These are phyloP conservation scores for Leptobrachium leishanense DNA, from an alignment of 2,113 vertebrate genomes.

Conservation along the genomic window DNA sequence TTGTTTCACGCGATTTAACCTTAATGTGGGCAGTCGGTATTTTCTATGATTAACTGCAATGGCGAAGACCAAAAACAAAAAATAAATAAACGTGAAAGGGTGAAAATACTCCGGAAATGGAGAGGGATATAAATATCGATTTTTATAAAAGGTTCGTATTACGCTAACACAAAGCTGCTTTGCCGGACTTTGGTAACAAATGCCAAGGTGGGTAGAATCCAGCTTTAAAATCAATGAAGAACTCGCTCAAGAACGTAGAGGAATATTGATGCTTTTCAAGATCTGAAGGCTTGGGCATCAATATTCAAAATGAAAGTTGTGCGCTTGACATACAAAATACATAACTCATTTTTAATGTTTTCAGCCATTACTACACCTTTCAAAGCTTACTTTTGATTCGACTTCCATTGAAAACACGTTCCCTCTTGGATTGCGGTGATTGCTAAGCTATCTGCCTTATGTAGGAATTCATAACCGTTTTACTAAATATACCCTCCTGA, in stretches of 20 bases:
- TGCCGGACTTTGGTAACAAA: not conserved
- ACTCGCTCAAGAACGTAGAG: not conserved
- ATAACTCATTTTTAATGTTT: not conserved
- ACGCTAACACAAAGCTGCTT: too few species aligned
- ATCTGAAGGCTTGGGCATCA: not conserved
- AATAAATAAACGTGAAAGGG: too few species aligned
- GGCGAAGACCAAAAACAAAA: too few species aligned
- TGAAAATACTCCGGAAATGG: too few species aligned
- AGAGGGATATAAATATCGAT: too few species aligned
- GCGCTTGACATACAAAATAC: constrained; percentile 9
- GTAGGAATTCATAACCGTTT: not conserved
- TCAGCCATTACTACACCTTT: constrained; percentile 1
- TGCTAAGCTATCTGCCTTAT: not conserved
- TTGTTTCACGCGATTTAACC: not conserved
- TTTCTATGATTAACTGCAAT: not conserved
- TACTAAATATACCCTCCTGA: not conserved
- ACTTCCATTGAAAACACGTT: constrained; percentile 11
- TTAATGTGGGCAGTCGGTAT: not conserved
- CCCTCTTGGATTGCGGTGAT: not conserved
- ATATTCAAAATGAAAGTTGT: not conserved
- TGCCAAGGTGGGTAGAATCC: not conserved
- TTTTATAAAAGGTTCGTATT: too few species aligned
- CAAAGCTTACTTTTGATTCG: constrained; percentile 3
- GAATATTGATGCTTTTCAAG: not conserved
- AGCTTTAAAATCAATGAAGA: not conserved